phyloP scores from a whole-genome alignment of 2,888 invertebrate genomes.

The Oligia fasciuncula region DNA sequence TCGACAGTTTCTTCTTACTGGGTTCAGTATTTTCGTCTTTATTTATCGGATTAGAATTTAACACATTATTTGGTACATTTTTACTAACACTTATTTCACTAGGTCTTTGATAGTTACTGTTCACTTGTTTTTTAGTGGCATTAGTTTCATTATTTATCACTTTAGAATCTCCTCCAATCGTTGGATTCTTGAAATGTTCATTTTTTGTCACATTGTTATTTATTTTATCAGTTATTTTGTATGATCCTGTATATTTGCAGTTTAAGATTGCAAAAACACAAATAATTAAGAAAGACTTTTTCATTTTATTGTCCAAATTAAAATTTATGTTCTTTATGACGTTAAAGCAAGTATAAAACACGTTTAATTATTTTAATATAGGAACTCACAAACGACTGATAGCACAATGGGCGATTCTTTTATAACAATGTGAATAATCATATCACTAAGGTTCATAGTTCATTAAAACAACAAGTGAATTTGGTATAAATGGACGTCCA shows the following conservation, averaged over 20 bases:
- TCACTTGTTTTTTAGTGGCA: not conserved
- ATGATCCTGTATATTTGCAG: not conserved
- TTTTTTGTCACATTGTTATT: not conserved
- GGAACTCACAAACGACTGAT: not conserved
- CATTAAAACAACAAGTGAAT: slow-evolving; percentile 34
- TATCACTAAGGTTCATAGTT: slow-evolving; percentile 37
- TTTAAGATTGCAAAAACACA: not conserved
- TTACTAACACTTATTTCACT: not conserved
- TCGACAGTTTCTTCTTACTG: not conserved
- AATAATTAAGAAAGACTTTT: not conserved
- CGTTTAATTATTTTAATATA: not conserved
- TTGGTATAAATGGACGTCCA: not conserved
- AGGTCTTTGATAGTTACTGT: not conserved
- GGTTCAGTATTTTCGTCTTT: not conserved
- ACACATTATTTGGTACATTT: not conserved
- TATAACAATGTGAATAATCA: slow-evolving; percentile 1
- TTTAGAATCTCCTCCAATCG: not conserved
- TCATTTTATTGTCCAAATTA: slow-evolving; percentile 26
- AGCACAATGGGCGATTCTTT: not conserved
- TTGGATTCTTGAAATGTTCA: not conserved
- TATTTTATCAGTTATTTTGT: not conserved
- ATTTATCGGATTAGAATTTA: not conserved
- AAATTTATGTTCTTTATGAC: not conserved
- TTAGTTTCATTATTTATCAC: not conserved
- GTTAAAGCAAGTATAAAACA: not conserved